Evolutionary conservation across 2,113 vertebrate genomes (phyloP).

Genomic region (Nycticebus coucang): DNA sequence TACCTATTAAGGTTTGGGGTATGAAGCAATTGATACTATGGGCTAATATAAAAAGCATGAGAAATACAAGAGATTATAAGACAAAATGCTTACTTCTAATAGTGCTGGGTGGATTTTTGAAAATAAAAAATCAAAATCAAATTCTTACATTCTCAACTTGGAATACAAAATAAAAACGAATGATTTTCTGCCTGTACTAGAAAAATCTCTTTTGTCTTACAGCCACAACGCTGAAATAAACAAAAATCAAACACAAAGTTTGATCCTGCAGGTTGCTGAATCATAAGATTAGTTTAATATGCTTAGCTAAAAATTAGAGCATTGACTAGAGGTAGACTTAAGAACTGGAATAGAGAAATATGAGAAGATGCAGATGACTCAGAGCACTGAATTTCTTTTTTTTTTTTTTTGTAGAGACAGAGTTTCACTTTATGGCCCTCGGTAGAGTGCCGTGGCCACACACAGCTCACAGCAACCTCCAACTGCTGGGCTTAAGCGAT

Average conservation of each 20-base stretch:
- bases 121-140: background rate
- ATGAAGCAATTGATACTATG: background rate
- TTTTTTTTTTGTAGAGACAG: too few species aligned
- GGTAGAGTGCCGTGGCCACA: too few species aligned
- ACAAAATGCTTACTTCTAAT: slow-evolving; percentile 9
- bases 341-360: slow-evolving; percentile 54
- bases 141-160: slow-evolving; percentile 26
- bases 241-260: slow-evolving; percentile 45
- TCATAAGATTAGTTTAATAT: slow-evolving; percentile 48
- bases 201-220: background rate
- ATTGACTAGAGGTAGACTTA: slow-evolving; percentile 56
- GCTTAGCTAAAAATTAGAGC: slow-evolving; percentile 65
- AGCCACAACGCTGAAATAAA: slow-evolving; percentile 38
- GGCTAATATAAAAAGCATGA: background rate
- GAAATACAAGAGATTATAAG: background rate
- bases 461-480: too few species aligned
- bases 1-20: background rate
- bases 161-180: slow-evolving; percentile 53
- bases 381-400: slow-evolving; percentile 50
- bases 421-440: too few species aligned
- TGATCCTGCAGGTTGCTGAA: slow-evolving; percentile 23
- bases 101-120: background rate
- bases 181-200: background rate
- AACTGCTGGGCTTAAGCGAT: too few species aligned
- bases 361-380: slow-evolving; percentile 27